Evolutionary conservation across 2,888 invertebrate species (phyloP), one percentile per base, ranked within the genome.

Genomic region (Limenitis camilla): DNA sequence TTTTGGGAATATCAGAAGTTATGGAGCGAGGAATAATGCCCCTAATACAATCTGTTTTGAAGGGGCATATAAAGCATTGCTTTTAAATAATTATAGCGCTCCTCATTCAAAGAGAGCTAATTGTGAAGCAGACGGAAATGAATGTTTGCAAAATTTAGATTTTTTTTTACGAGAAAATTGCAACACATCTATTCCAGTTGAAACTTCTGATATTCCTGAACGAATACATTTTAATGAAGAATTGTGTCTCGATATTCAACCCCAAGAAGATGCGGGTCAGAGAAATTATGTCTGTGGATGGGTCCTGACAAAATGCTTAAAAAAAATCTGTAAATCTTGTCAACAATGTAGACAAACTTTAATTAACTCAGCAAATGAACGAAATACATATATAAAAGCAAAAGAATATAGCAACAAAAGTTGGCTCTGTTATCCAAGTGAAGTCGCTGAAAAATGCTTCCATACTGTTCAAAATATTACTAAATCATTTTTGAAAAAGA

Each of bases 1-100:
- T 32, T 57, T 57, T 40, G 55, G 53, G 5, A 58, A 49, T 19
- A 53, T 58, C 8, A 42, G 43, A 35, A 42, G 38, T 38, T 38
- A 19, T 31, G 38, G 49, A 11, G 42, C 19, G 19, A 53, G 48
- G 35, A 53, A 53, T 35, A 40, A 11, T 27, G n/a, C n/a, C n/a
- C n/a, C n/a, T n/a, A n/a, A n/a, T n/a, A n/a, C n/a, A n/a, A n/a
- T n/a, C n/a, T n/a, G 39, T 36, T 52, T 43, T 43, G 38, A 43
- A 40, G 48, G 35, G 2, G 40, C 48, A 33, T 48, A 33, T 33
- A 48, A 41, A 41, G 8, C 48, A 10, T 27, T 48, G 6, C 27
- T 48, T n/a, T 27, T 48, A 28, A 48, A 48, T 40, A 33, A 40
- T 35, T 48, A 31, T 33, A 48, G 9, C 19, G 31, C 40, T 8